phyloP scores from a whole-genome alignment of 2,797 vertebrate genomes.

The Falco berigora region DNA sequence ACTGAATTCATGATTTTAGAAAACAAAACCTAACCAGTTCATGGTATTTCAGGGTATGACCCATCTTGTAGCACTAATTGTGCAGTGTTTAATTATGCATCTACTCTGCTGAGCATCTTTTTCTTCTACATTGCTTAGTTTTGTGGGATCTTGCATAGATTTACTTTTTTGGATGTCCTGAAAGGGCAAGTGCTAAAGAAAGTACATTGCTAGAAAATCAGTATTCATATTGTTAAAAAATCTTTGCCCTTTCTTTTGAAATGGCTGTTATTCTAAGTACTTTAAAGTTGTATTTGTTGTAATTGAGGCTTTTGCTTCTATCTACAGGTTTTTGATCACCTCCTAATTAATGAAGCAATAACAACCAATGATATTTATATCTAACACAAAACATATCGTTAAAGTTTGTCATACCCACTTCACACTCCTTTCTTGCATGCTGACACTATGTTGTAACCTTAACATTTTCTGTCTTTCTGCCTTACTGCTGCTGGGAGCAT shows the following conservation, averaged over 20 bases:
- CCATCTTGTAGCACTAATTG: background rate
- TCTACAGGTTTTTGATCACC: background rate
- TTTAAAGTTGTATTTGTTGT: background rate
- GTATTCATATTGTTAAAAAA: background rate
- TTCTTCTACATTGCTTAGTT: background rate
- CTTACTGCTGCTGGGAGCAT: background rate
- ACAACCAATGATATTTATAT: background rate
- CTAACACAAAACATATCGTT: background rate
- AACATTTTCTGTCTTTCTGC: background rate
- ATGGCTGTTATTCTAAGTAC: background rate
- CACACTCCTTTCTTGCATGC: background rate
- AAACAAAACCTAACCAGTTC: background rate
- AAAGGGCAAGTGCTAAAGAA: background rate
- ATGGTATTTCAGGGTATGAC: background rate
- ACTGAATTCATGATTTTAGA: background rate
- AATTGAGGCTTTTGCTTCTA: background rate
- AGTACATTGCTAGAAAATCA: background rate
- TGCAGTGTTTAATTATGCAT: background rate
- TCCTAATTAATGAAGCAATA: conserved; percentile 7
- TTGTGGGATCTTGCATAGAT: background rate
- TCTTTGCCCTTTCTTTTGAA: background rate
- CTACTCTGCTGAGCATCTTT: background rate
- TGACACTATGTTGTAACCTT: background rate
- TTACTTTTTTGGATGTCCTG: background rate
- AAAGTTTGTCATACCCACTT: background rate